Conservation (phyloP, 2,113 vertebrate species). For the Nesoenas mayeri region DNA sequence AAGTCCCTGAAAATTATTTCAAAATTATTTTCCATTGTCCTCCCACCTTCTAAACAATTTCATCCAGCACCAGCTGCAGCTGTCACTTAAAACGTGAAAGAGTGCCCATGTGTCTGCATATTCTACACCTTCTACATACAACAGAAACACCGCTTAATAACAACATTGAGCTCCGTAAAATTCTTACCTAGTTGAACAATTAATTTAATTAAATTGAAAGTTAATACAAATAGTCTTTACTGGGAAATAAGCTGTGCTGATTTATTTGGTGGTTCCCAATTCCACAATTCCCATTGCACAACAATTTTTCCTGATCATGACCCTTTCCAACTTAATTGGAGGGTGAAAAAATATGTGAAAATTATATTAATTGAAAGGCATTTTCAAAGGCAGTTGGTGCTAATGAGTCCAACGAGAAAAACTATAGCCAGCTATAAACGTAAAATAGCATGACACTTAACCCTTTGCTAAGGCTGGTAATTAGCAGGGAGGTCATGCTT, state of each 20-base stretch:
- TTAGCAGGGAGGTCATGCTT: conserved; percentile 7
- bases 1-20: neutral
- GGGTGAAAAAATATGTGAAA: neutral
- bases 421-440: neutral
- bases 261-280: neutral
- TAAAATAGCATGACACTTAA: conserved; percentile 14
- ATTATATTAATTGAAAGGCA: conserved; percentile 15
- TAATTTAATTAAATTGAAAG: neutral
- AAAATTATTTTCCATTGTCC: neutral
- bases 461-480: conserved; percentile 18
- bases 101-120: neutral
- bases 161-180: neutral
- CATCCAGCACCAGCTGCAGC: neutral
- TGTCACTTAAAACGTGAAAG: neutral
- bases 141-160: neutral
- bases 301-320: neutral
- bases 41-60: neutral
- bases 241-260: neutral
- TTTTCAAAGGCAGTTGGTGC: conserved; percentile 28
- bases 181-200: neutral
- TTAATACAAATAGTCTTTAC: neutral
- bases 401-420: conserved; percentile 31
- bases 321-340: neutral
- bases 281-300: neutral
- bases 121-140: neutral